phyloP scores from a whole-genome alignment of 23 tunicate species.

The Styela clava region DNA sequence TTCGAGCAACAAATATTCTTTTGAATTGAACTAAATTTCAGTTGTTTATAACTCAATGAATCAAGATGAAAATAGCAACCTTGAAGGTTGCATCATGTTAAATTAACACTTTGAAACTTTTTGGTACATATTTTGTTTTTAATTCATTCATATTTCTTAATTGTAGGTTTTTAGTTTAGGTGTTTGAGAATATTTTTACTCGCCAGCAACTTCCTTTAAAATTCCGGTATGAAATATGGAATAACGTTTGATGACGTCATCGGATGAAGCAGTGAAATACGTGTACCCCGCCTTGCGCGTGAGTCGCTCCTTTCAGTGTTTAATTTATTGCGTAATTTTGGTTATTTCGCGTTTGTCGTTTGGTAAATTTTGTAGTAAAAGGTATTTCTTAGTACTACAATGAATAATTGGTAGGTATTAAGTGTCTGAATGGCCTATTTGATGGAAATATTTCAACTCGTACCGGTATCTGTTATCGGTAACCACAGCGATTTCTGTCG shows the following conservation, averaged over 20 bases:
- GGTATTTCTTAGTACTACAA: not conserved
- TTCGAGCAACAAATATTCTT: too few species aligned
- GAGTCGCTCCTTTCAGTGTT: not conserved
- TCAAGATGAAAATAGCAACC: not conserved
- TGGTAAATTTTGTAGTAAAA: too few species aligned
- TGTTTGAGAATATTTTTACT: not conserved
- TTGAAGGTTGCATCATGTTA: not conserved
- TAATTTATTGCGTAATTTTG: not conserved
- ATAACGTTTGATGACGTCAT: slow-evolving; percentile 14
- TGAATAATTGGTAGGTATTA: too few species aligned
- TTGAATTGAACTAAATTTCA: too few species aligned
- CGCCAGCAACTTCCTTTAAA: not conserved
- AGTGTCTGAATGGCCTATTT: too few species aligned
- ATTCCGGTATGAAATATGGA: slow-evolving; percentile 2
- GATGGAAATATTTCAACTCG: too few species aligned
- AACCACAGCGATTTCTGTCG: too few species aligned
- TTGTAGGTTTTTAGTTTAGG: not conserved
- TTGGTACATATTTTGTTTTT: not conserved
- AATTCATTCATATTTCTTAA: not conserved
- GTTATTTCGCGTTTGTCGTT: too few species aligned
- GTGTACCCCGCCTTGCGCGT: slow-evolving; percentile 32
- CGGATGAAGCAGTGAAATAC: not conserved
- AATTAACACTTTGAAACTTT: not conserved
- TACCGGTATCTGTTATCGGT: too few species aligned
- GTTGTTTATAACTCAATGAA: too few species aligned